Evolutionary conservation across 2,888 invertebrate species (phyloP).

Genomic region (Timandra comae): DNA sequence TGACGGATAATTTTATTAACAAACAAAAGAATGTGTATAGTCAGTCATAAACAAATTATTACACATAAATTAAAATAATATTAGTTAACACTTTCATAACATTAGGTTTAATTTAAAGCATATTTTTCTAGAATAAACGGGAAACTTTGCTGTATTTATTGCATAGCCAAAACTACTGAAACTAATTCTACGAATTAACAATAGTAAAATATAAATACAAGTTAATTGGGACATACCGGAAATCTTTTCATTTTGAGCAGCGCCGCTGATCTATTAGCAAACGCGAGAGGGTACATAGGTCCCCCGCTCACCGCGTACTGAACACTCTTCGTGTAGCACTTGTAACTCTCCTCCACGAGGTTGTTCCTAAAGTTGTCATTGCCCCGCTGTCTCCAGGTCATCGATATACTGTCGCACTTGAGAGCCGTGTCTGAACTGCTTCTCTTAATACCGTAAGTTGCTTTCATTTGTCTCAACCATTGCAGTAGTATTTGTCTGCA

Average conservation of each 20-base stretch:
- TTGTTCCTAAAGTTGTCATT: conserved; percentile 77
- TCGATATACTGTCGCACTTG: conserved; percentile 53
- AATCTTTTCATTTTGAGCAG: conserved; percentile 77
- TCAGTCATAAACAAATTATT: no score
- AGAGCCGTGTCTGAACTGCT: conserved; percentile 44
- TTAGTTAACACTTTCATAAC: no score
- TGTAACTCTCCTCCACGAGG: conserved; percentile 68
- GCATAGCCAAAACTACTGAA: no score
- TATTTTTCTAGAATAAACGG: no score
- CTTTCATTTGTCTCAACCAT: conserved; percentile 57
- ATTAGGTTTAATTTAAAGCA: no score
- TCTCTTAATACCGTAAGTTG: conserved; percentile 40
- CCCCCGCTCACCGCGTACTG: conserved; percentile 73
- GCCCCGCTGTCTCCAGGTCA: conserved; percentile 68
- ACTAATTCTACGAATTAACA: no score
- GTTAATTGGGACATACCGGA: conserved; percentile 57
- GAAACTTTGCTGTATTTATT: no score
- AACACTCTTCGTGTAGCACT: conserved; percentile 79
- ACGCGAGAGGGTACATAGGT: conserved; percentile 77
- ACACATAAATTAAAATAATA: no score
- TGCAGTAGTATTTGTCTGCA: conserved; percentile 55
- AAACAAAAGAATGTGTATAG: no score
- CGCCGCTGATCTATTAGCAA: conserved; percentile 83
- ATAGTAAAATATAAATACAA: no score
- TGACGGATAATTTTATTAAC: no score